Evolutionary conservation across 2,113 vertebrate genomes (phyloP), one percentile per base, ranked within the genome.

Genomic region (Anas platyrhynchos): DNA sequence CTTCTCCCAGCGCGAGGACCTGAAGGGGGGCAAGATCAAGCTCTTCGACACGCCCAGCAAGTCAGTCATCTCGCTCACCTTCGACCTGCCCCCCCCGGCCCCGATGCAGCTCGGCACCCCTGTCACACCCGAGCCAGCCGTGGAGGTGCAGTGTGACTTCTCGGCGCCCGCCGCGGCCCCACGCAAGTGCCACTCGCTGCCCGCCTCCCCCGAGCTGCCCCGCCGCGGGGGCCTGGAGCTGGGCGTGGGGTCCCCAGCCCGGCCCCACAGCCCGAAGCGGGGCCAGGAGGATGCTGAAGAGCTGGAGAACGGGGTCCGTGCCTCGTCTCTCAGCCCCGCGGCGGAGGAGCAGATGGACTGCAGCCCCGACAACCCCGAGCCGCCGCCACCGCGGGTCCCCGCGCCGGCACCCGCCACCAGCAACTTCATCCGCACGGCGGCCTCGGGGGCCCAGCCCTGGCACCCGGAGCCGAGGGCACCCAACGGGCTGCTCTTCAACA

Each of bases 11-110:
- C 98, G 99, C 15, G 98, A 99, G 94, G 99, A 99, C 97, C 97
- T 99, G 71, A 98, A 99, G 20, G 99, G 99, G 3, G 99, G 99
- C 11, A 98, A 98, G 77, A 99, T 99, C 93, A 99, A 99, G 97
- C 98, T 99, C 54, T 98, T 99, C 9, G 99, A 99, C 96, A 99
- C 98, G 0, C 99, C 99, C 9, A 99, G 98, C 98, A 99, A 99
- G 96, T 99, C 99, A 0, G 98, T 98, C 87, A 97, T 99, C 76
- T 99, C 98, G 0, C 97, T 99, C 82, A 98, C 98, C 26, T 99
- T 99, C 4, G 97, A 98, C 67, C 98, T 99, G 29, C 99, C 98
- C 0, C 98, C 98, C 0, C 98, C 98, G 0, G 82, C 97, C 71
- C 93, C 97, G 0, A 98, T 98, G 23, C 86, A 95, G 55, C 94